Percentiles rank a stretch among this genome's conserved stretches.
Evolutionary conservation across 1,140 invertebrate genomes (phyloP).

Genomic region (Pogonomyrmex californicus): DNA sequence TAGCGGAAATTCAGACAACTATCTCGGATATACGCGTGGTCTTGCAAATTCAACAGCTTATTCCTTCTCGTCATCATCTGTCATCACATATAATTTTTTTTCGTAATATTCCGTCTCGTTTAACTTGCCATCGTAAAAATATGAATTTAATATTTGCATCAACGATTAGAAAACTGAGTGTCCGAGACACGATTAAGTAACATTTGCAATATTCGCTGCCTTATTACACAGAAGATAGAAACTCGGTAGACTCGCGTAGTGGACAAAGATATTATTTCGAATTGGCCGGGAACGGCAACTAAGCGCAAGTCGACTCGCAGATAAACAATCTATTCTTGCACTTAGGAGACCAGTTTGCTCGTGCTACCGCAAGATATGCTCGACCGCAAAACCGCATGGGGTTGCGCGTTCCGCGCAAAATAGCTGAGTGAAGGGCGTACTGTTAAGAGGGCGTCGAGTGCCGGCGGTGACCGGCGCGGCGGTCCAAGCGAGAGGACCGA

Average conservation of each 20-base stretch:
- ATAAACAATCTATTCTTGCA: conserved; percentile 26
- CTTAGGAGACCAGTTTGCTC: conserved; percentile 34
- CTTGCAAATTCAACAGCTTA: conserved; percentile 14
- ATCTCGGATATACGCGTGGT: conserved; percentile 22
- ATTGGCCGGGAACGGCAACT: neutral
- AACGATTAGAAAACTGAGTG: neutral
- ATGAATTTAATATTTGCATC: neutral
- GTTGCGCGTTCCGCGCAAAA: conserved; percentile 24
- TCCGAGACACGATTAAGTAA: neutral
- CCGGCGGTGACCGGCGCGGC: conserved; percentile 30
- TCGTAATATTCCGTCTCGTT: neutral
- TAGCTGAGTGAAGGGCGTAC: conserved; percentile 53
- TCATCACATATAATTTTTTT: neutral
- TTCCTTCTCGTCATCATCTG: neutral
- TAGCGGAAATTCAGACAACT: conserved; percentile 26
- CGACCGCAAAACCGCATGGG: neutral
- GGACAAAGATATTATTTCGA: neutral
- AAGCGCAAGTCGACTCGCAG: neutral
- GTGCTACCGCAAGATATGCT: conserved; percentile 26
- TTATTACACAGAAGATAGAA: neutral
- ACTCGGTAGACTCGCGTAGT: neutral
- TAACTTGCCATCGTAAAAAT: neutral
- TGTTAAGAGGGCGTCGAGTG: conserved; percentile 56
- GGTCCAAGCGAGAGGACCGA: conserved; percentile 58
- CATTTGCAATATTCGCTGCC: neutral